Evolutionary conservation across 1,140 invertebrate species (phyloP), one percentile per base, ranked within the genome.

Genomic region (Drosophila orena): DNA sequence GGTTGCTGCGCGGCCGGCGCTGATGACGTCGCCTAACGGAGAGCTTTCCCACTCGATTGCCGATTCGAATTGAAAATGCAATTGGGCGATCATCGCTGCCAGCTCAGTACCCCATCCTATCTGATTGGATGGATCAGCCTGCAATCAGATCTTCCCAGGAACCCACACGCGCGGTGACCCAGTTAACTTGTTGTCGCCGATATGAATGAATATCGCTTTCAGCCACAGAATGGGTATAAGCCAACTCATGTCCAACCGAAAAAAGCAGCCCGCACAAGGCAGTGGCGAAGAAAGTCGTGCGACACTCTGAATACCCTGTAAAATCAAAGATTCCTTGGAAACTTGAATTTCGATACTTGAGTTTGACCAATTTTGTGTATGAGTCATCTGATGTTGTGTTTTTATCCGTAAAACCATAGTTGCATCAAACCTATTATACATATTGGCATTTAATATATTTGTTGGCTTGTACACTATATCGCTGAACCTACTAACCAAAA

Each of bases 1-100:
- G 83, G 83, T 89, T 85, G 81, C 43, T 49, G 59, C 49, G 64
- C 38, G 15, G 38, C 37, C 38, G 30, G 30, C 49, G 49, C 6
- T 34, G 66, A 68, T 71, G 68, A 71, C 59, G 66, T 66, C 40
- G 71, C 73, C 83, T 86, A 86, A 86, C 81, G 78, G 81, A 81
- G 86, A 88, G 83, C 81, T 86, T 77, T 78, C 53, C 52, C 72
- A 52, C 24, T 27, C 47, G 52, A 3, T 20, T n/a, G 52, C 12
- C 27, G 37, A 49, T 59, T 73, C 68, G 70, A 81, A 88, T 81
- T 88, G 83, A 72, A 56, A 84, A 59, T 78, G 69, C 77, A 86
- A 74, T 86, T 86, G 72, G 47, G 53, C 40, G 55, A 73, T 60
- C 61, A 58, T 40, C 17, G 20, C 14, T 12, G 12, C 20, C 43